Percentiles rank a stretch among this genome's conserved stretches.
Evolutionary conservation across 2,113 vertebrate genomes (phyloP).

Genomic region (Cranoglanis bouderius): DNA sequence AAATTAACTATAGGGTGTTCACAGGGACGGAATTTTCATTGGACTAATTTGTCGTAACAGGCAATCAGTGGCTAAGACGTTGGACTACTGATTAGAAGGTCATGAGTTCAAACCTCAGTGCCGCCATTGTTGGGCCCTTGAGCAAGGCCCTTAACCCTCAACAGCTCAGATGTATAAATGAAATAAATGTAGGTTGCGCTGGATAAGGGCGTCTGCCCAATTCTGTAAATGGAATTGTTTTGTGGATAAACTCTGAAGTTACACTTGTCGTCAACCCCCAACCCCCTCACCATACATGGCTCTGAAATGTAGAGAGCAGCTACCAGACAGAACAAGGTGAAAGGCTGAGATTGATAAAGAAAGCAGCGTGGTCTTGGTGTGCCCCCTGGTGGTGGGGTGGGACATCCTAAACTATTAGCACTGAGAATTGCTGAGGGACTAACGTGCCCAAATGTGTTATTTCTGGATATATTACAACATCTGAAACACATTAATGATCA

Average conservation of each 20-base stretch:
- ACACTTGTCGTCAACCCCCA: too few species aligned
- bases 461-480: not conserved
- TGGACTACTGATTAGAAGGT: too few species aligned
- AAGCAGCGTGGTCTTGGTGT: constrained; percentile 7
- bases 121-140: too few species aligned
- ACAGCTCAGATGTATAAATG: too few species aligned
- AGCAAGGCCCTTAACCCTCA: too few species aligned
- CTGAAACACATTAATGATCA: not conserved
- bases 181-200: too few species aligned
- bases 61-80: too few species aligned
- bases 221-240: too few species aligned
- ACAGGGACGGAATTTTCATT: not conserved
- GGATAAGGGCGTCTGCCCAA: too few species aligned
- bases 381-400: constrained; percentile 36
- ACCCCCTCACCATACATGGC: constrained; percentile 49
- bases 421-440: not conserved
- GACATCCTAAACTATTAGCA: not conserved
- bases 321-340: constrained; percentile 21
- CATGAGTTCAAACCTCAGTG: too few species aligned
- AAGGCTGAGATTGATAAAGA: constrained; percentile 17
- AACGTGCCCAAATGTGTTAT: not conserved
- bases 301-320: not conserved
- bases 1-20: not conserved
- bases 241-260: not conserved
- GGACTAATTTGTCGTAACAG: too few species aligned